Base-by-base conservation (phyloP, 2,888 invertebrate species). In the Sturmia bella region DNA sequence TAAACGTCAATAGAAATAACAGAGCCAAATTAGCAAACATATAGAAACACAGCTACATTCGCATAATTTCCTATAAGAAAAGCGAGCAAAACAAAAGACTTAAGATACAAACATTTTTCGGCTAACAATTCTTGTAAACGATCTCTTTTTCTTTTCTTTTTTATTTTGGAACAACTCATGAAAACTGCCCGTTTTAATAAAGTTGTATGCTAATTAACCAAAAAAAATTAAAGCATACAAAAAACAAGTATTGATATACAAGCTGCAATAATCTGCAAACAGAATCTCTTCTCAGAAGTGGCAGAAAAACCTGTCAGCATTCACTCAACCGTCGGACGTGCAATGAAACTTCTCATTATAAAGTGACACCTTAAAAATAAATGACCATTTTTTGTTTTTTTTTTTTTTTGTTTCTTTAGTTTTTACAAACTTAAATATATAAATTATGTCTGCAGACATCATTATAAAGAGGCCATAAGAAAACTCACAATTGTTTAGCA, bases 241-340 rank as follows among this genome's bases (percentile, higher is more conserved):
- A 5, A 45, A 54, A 54, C 54, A 24, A 45, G 54, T 69, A 69
- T 39, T 68, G 41, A 76, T 76, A 68, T 59, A 21, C 41, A 59
- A 43, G 52, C 52, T 32, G 68, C 37, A 50, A 43, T 52, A 61
- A 76, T 76, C 76, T 61, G n/a, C 7, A 54, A 39, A 69, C 17
- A 37, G 37, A 76, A 76, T 69, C 61, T 68, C 43, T 24, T 59
- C 48, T 21, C 13, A 17, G 52, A 59, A 43, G n/a, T 27, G 37
- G 50, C 27, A 59, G 17, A 41, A 43, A 73, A 76, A 76, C 76
- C 76, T 76, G 76, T 76, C 76, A 76, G 69, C 54, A 61, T 69
- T 76, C 76, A 63, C 37, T 76, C 76, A 76, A 76, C 76, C 76
- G 76, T 69, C 69, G 76, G 76, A 76, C 37, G 59, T 61, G 68